Evolutionary conservation across 2,888 invertebrate species (phyloP), one percentile per base, ranked within the genome.

Genomic region (Nemoura dubitans): DNA sequence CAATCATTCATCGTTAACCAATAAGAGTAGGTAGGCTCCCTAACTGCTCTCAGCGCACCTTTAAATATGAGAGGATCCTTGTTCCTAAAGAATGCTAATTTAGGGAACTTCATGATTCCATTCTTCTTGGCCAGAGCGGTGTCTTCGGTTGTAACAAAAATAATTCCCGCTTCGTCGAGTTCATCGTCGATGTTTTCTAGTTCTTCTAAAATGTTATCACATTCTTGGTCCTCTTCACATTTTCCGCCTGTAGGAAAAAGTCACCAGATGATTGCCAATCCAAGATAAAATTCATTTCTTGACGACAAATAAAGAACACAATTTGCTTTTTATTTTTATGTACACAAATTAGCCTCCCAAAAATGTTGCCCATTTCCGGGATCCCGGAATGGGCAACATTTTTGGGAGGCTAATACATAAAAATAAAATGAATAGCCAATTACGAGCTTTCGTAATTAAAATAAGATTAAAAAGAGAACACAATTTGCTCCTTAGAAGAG

Each of bases 101-200:
- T 95, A 0, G 98, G 98, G 93, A 96, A 97, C 87, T 92, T 94
- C 91, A 96, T 97, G 90, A 98, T 96, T 88, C 96, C 96, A 89
- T 96, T 94, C 91, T 97, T 97, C 92, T 96, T 97, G 10, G 98
- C 97, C 86, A 97, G 92, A 0, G 91, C 90, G 5, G 94, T 93
- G 90, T 98, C 98, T 92, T 98, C 98, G 21, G 98, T 98, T 76
- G 98, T 98, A 0, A 98, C 98, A 90, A 98, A 97, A 88, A 98
- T 96, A 89, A 98, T 98, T 86, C 98, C 98, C 87, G 96, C 96
- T 92, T 98, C 97, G 90, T 98, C 98, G 0, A 98, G 92, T 90
- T 98, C 98, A 90, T 98, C 98, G 89, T 98, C 98, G 89, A 98
- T 98, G 90, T 97, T 97, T 91, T 98, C 98, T 87, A 98, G 92